Conservation (phyloP, 2,888 invertebrate species). For the Cybosia mesomella region DNA sequence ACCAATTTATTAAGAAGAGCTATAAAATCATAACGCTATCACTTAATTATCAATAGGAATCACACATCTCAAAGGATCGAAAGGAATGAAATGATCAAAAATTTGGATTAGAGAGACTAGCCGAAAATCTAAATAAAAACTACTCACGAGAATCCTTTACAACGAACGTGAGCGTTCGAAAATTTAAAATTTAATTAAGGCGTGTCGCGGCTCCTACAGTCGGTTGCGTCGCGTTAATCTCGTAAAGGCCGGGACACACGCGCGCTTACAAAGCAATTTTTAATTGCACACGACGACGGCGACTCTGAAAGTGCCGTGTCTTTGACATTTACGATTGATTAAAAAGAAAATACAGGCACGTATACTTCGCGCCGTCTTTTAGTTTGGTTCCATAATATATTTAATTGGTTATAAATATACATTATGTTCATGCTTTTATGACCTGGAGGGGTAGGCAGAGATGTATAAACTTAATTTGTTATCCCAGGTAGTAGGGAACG, state of each 20-base stretch:
- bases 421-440: not conserved
- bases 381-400: constrained; percentile 13
- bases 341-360: constrained; percentile 63
- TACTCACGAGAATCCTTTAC: constrained; percentile 61
- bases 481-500: too few relatives aligned
- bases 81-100: too few relatives aligned
- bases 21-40: too few relatives aligned
- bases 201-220: constrained; percentile 61
- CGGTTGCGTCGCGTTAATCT: constrained; percentile 74
- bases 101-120: not conserved
- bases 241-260: constrained; percentile 72
- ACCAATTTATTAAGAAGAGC: too few relatives aligned
- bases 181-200: constrained; percentile 79
- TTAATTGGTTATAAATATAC: not conserved
- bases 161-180: constrained; percentile 68
- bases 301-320: constrained; percentile 66
- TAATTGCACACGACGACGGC: constrained; percentile 68
- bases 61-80: too few relatives aligned
- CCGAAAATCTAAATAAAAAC: constrained; percentile 37
- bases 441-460: too few relatives aligned
- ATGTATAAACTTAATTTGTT: too few relatives aligned
- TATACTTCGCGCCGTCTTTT: constrained; percentile 49
- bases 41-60: too few relatives aligned
- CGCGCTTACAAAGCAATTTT: constrained; percentile 79
- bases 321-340: constrained; percentile 78